Percentiles rank a stretch among this genome's conserved stretches.
Evolutionary conservation across 2,888 invertebrate genomes (phyloP).

Genomic region (Habrosyne pyritoides): DNA sequence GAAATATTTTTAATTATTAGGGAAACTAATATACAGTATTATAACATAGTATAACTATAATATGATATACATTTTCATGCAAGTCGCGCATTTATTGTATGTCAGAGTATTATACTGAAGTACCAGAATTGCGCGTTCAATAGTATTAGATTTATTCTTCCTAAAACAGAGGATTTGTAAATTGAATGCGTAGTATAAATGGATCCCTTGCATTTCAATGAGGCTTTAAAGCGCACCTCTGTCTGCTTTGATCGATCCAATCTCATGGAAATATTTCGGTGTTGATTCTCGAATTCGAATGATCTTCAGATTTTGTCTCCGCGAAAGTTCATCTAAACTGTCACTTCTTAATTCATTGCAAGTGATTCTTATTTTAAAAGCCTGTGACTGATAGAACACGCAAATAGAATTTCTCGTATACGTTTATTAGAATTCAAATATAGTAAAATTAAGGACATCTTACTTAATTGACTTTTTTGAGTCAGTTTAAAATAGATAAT

Average conservation of each 20-base stretch:
- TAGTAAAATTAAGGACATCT: no score
- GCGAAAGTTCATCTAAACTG: constrained; percentile 54
- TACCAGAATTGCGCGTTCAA: no score
- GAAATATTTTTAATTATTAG: not conserved
- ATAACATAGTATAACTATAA: no score
- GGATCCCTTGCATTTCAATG: constrained; percentile 74
- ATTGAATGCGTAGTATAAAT: constrained; percentile 73
- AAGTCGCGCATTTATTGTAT: no score
- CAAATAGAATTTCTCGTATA: no score
- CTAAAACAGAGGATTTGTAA: constrained; percentile 56
- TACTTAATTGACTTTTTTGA: no score
- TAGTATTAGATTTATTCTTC: constrained; percentile 50
- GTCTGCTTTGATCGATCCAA: constrained; percentile 66
- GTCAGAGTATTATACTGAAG: no score
- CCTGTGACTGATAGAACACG: no score
- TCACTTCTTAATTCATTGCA: constrained; percentile 41
- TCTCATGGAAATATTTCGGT: constrained; percentile 63
- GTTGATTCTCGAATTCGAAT: constrained; percentile 62
- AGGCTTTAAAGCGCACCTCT: constrained; percentile 56
- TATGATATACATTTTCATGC: no score
- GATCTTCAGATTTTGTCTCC: constrained; percentile 52
- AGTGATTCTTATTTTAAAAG: constrained; percentile 32
- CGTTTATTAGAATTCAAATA: no score
- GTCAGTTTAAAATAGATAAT: no score
- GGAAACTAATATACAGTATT: no score